Evolutionary conservation across 92 coral and sea anemone genomes (phyloP).

Genomic region (Zoanthus gigantus): DNA sequence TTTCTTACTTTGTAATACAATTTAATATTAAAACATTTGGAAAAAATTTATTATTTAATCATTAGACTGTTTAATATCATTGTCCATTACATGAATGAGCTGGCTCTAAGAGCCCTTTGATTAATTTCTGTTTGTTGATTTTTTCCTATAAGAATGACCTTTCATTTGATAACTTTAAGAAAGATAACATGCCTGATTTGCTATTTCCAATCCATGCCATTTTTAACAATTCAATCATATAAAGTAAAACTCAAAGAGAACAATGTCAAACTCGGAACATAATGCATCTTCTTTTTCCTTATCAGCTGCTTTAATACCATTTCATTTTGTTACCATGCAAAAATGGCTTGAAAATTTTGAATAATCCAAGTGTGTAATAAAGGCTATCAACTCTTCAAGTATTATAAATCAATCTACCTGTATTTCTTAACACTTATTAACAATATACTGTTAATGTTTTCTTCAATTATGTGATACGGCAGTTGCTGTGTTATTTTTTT

Average conservation of each 20-base stretch:
- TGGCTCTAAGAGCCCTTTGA: too few species aligned
- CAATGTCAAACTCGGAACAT: conserved; percentile 18
- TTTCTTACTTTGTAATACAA: too few species aligned
- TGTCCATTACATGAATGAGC: too few species aligned
- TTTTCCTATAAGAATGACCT: conserved; percentile 18
- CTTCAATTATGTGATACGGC: conserved; percentile 15
- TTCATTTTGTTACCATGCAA: conserved; percentile 12
- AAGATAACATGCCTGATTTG: conserved; percentile 24
- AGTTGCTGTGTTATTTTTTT: background rate
- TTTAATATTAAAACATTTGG: too few species aligned
- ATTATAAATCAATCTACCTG: background rate
- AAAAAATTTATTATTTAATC: too few species aligned
- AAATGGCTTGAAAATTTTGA: conserved; percentile 24
- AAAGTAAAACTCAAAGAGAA: background rate
- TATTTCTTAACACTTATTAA: conserved; percentile 19
- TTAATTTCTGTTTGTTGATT: conserved; percentile 3
- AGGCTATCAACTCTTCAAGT: conserved; percentile 31
- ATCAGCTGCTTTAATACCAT: conserved; percentile 30
- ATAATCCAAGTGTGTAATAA: conserved; percentile 7
- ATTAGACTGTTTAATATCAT: too few species aligned
- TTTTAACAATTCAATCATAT: conserved; percentile 3
- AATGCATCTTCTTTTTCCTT: conserved; percentile 27
- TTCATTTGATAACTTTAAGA: conserved; percentile 26
- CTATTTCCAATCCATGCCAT: conserved; percentile 30
- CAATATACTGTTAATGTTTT: conserved; percentile 22